Evolutionary conservation across 2,113 vertebrate species (phyloP).

Genomic region (human): GRCh38 chr6:106883501-106884000

Average conservation of each 20-base stretch:
- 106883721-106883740: neutral
- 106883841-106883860: neutral
- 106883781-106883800: neutral
- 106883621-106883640: neutral
- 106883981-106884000: neutral
- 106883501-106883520: too few species aligned
- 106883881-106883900: neutral
- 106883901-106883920: neutral
- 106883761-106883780: neutral
- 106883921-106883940: neutral
- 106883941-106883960: neutral
- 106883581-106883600: neutral
- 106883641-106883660: neutral
- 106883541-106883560: neutral
- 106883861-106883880: neutral
- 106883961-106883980: constrained; percentile 42
- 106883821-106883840: too few species aligned
- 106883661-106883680: neutral
- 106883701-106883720: neutral
- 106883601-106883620: neutral
- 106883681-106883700: neutral
- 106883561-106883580: neutral
- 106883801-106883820: neutral
- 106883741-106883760: neutral
- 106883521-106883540: neutral